Evolutionary conservation across 1,140 invertebrate genomes (phyloP), one percentile per base, ranked within the genome.

Genomic region (Cataglyphis hispanica): DNA sequence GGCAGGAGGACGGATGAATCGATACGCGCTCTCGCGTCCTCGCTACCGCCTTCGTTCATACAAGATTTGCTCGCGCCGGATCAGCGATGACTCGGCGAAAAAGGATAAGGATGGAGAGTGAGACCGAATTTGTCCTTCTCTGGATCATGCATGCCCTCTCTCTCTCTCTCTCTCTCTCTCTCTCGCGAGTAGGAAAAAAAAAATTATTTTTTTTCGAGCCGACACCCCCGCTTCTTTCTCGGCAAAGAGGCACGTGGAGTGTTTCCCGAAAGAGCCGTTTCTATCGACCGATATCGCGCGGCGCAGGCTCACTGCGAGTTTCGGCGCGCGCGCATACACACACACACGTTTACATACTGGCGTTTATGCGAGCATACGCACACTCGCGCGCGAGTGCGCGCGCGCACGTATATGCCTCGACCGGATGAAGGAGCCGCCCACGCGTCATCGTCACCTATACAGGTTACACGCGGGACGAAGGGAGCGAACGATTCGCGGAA

Each of bases 221-320:
- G 50, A 72, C 66, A 72, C 34, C 53, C 66, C 25, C 43, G 40
- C 43, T 67, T 78, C 40, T 63, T 53, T 69, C 31, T 11, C 40
- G 37, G 16, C 74, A 58, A 64, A 64, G 10, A 43, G 86, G 88
- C 89, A 90, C 89, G 89, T 91, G 89, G 84, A 90, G 80, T 43
- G 58, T 87, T 91, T 88, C 86, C 89, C 89, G 85, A 88, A 91
- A 90, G 46, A 50, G 77, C 89, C 89, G 43, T 81, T 40, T 84
- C 60, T 91, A 91, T 91, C 89, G 89, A 91, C 89, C 89, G 89
- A 86, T 88, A 76, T 87, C 46, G 63, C 50, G 37, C 78, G 80
- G 89, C 89, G 89, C 89, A 91, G 81, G 37, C 86, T 86, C 89
- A 86, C 56, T 86, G 63, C 40, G 74, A 60, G 11, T 84, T 25